A percentile compares a stretch with the other conserved stretches of the same genome.
Evolutionary conservation across 2,113 vertebrate species (phyloP).

Genomic region (Sterrhoptilus dennistouni): DNA sequence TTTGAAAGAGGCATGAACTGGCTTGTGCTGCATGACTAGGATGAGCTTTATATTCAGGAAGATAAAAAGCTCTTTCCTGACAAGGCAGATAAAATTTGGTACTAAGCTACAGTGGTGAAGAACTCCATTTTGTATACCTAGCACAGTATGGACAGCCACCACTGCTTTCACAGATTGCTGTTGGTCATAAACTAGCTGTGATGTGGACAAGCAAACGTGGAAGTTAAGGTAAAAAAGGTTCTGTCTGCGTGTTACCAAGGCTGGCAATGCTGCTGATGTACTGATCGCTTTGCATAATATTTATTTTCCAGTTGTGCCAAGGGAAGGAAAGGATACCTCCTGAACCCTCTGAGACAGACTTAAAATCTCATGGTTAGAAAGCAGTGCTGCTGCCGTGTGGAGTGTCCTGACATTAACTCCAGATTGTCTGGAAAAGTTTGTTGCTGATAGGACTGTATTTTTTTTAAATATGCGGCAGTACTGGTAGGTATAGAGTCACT

Average conservation of each 20-base stretch:
- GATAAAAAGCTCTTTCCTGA: background rate
- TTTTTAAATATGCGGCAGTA: background rate
- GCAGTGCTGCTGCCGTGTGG: background rate
- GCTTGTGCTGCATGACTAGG: background rate
- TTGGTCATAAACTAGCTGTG: background rate
- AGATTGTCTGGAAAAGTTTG: background rate
- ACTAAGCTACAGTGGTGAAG: background rate
- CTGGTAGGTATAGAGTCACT: background rate
- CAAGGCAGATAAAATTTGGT: background rate
- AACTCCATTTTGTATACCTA: background rate
- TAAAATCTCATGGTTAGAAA: background rate
- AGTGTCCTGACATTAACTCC: background rate
- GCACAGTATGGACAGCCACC: background rate
- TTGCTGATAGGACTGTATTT: background rate
- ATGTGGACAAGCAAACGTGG: background rate
- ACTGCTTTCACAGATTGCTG: background rate
- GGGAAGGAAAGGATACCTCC: background rate
- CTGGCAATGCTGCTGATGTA: background rate
- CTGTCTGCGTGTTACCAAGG: background rate
- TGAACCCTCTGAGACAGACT: background rate
- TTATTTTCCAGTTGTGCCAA: background rate
- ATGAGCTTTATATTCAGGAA: background rate
- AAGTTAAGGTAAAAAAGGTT: slow-evolving; percentile 4
- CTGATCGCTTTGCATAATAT: background rate
- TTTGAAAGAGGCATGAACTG: background rate